phyloP scores from a whole-genome alignment of 2,797 vertebrate genomes.

The Odontamblyopus lacepedii region DNA sequence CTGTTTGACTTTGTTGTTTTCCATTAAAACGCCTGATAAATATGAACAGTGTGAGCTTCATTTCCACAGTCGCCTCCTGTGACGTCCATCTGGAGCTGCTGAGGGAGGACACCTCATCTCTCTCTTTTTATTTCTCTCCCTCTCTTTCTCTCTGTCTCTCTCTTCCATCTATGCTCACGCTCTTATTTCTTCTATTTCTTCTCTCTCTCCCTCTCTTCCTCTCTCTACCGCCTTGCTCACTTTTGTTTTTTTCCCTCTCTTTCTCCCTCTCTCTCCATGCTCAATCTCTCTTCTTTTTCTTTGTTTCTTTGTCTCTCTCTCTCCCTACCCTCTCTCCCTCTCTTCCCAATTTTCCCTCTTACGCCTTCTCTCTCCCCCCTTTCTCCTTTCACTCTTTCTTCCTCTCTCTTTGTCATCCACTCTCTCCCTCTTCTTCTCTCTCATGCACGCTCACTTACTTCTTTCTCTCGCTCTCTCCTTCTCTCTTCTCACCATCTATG shows the following conservation, averaged over 20 bases:
- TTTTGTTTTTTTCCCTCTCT: neutral
- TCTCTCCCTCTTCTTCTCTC: too few species aligned
- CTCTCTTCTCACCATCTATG: too few species aligned
- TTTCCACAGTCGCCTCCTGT: slow-evolving; percentile 5
- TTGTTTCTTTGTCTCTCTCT: too few species aligned
- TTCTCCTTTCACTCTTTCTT: too few species aligned
- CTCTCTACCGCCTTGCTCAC: neutral
- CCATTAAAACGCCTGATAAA: slow-evolving; percentile 7
- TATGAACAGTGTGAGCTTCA: neutral
- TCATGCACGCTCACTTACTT: too few species aligned
- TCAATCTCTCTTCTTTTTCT: too few species aligned
- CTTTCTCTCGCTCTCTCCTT: too few species aligned
- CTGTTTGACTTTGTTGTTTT: neutral
- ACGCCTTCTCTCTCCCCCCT: too few species aligned
- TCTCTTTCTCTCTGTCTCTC: neutral
- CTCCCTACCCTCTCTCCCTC: too few species aligned
- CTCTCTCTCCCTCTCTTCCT: neutral
- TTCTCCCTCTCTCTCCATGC: neutral
- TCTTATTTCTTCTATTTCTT: neutral
- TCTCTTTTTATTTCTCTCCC: neutral
- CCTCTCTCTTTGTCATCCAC: too few species aligned
- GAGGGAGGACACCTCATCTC: neutral
- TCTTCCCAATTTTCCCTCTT: too few species aligned
- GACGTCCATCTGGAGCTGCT: slow-evolving; percentile 4
- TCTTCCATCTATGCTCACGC: neutral